Percentiles rank a stretch among this genome's conserved stretches.
These are phyloP conservation scores for Tetraneura akinire DNA, from an alignment of 1,140 invertebrate genomes.

Conservation along the genomic window DNA sequence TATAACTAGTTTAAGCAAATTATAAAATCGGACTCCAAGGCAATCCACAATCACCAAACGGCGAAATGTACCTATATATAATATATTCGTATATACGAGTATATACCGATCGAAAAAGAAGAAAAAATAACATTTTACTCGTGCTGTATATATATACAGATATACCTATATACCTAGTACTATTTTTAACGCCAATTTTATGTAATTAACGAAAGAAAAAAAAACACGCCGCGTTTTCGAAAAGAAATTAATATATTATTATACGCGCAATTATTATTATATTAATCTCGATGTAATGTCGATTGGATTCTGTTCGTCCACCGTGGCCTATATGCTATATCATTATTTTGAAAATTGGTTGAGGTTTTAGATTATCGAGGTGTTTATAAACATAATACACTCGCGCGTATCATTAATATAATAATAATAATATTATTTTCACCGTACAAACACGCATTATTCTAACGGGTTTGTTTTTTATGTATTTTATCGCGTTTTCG, in stretches of 20 bases:
- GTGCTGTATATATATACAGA: neutral
- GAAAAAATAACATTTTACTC: neutral
- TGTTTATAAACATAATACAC: neutral
- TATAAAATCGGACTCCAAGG: constrained; percentile 10
- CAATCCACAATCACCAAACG: constrained; percentile 20
- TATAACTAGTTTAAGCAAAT: constrained; percentile 36
- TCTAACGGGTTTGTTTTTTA: too few relatives aligned
- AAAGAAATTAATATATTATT: neutral
- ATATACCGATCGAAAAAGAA: neutral
- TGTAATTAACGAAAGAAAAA: neutral
- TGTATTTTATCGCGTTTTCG: too few relatives aligned
- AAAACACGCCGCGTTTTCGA: neutral
- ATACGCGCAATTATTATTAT: too few relatives aligned
- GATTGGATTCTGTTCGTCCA: neutral
- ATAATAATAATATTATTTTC: too few relatives aligned
- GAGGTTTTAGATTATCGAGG: neutral
- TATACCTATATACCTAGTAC: too few relatives aligned
- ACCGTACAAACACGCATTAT: too few relatives aligned
- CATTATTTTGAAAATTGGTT: constrained; percentile 13
- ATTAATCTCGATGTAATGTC: neutral
- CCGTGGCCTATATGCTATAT: neutral
- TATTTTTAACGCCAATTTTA: neutral
- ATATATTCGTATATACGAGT: too few relatives aligned
- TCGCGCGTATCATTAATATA: neutral
- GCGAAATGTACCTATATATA: too few relatives aligned